Evolutionary conservation across 2,113 vertebrate genomes (phyloP).

Genomic region (Tachuris rubrigastra): DNA sequence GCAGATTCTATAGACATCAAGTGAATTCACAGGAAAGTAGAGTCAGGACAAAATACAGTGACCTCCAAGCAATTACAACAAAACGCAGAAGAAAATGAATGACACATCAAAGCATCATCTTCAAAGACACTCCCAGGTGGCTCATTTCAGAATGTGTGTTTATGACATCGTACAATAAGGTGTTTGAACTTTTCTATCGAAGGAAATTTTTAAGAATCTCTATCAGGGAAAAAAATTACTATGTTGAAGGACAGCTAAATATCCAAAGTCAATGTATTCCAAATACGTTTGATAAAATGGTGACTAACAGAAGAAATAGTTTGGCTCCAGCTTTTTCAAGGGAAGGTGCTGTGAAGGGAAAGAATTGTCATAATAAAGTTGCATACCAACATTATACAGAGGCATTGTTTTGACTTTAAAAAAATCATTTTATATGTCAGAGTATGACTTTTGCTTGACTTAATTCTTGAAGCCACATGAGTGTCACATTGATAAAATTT

Average conservation of each 20-base stretch:
- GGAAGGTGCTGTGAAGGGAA: background rate
- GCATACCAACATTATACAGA: background rate
- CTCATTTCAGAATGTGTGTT: background rate
- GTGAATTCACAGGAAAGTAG: background rate
- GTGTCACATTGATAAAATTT: background rate
- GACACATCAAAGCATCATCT: slow-evolving; percentile 34
- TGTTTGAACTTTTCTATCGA: background rate
- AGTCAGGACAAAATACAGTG: background rate
- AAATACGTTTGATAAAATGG: background rate
- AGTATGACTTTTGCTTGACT: background rate
- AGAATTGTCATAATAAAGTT: background rate
- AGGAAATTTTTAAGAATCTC: background rate
- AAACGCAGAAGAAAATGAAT: slow-evolving; percentile 20
- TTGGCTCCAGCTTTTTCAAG: background rate
- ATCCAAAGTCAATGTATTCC: background rate
- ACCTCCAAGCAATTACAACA: background rate
- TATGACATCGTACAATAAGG: background rate
- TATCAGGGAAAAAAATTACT: background rate
- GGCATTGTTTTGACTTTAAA: background rate
- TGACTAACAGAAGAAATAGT: background rate
- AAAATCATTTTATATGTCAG: accelerated
- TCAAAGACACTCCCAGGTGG: slow-evolving; percentile 18
- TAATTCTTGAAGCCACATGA: background rate
- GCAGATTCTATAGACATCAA: background rate
- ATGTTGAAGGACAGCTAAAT: background rate